Percentiles rank a stretch among this genome's conserved stretches.
Conservation (phyloP, 2,888 invertebrate species). For the Trissonchulus latispiculum region DNA sequence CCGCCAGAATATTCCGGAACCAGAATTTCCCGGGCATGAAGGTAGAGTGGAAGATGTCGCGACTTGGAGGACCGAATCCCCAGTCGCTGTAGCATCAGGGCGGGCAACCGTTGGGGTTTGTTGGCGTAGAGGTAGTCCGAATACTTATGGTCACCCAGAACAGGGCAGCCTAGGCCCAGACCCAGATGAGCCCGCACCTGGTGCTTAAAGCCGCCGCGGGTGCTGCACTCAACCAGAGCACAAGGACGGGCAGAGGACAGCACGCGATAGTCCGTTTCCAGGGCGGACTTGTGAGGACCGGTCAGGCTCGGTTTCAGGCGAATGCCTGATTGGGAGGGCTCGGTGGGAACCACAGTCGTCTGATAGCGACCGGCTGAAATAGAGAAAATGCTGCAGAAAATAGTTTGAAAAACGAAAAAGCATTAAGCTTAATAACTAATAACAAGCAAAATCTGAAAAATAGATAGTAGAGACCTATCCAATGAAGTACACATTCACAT, state of each 20-base stretch:
- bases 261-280: conserved; percentile 5
- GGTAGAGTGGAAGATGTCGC: conserved; percentile 16
- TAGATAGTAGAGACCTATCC: no score
- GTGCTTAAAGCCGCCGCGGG: conserved; percentile 17
- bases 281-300: no score
- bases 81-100: background rate
- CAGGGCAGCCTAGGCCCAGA: conserved; percentile 6
- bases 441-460: no score
- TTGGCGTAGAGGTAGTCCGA: conserved; percentile 15
- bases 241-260: background rate
- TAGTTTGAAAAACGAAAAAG: no score
- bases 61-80: conserved; percentile 17
- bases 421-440: no score
- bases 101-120: conserved; percentile 15
- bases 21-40: conserved; percentile 18
- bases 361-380: no score
- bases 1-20: background rate
- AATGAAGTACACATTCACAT: no score
- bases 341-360: no score
- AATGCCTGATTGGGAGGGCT: no score
- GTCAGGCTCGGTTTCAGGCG: no score
- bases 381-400: no score
- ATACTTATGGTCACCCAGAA: conserved; percentile 22
- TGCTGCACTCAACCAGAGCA: conserved; percentile 10
- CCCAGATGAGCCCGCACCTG: conserved; percentile 21